Evolutionary conservation across 2,797 vertebrate genomes (phyloP).

Genomic region (Micropoecilia bifurca): DNA sequence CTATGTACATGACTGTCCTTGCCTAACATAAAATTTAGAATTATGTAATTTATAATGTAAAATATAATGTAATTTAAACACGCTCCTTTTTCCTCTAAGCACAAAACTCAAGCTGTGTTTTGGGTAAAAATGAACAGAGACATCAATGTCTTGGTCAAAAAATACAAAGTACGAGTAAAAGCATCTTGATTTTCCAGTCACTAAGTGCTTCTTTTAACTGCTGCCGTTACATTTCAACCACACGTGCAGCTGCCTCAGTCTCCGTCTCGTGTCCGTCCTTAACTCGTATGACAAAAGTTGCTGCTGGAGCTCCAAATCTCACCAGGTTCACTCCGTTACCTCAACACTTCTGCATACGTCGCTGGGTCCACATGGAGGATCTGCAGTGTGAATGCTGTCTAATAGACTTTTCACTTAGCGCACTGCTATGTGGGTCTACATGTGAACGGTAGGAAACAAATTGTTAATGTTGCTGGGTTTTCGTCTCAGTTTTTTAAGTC

Average conservation of each 20-base stretch:
- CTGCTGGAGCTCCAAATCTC: not conserved
- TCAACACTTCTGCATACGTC: not conserved
- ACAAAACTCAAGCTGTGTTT: not conserved
- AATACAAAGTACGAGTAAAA: not conserved
- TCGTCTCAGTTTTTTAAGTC: not conserved
- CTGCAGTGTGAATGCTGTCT: not conserved
- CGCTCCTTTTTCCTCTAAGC: not conserved
- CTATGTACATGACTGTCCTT: not conserved
- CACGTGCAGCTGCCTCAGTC: not conserved
- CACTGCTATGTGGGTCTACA: not conserved
- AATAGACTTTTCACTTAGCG: not conserved
- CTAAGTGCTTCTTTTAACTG: not conserved
- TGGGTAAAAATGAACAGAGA: not conserved
- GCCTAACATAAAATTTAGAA: not conserved
- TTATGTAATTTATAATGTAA: too few species aligned
- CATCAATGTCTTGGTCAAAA: not conserved
- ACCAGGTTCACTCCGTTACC: not conserved
- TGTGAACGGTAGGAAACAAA: not conserved
- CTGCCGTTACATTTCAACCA: not conserved
- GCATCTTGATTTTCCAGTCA: not conserved
- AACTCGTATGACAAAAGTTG: not conserved
- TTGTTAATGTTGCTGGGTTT: not conserved
- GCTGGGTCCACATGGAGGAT: not conserved
- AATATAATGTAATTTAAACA: not conserved
- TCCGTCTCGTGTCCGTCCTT: not conserved